Percentiles rank a stretch among this genome's conserved stretches.
Conservation (phyloP, 35 echinoderm and acorn worm genomes). For the Chiridota heheva region DNA sequence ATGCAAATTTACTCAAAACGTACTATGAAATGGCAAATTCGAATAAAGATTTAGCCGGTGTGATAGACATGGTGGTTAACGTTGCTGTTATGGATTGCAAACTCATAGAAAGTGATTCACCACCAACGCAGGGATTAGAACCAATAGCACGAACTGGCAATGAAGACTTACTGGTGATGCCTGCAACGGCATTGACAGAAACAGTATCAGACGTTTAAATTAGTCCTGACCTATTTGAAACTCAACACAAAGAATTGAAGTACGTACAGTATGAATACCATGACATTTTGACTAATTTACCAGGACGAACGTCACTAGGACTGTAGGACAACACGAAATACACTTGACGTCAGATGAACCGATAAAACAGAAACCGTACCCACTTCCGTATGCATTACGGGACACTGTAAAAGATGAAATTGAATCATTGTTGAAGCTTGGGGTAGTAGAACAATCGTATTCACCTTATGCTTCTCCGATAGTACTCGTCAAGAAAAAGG, state of each 20-base stretch:
- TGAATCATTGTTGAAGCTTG: conserved; percentile 43
- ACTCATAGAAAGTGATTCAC: no score
- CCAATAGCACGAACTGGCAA: no score
- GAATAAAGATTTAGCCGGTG: no score
- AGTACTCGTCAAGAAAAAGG: conserved; percentile 59
- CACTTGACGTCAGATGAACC: conserved; percentile 25
- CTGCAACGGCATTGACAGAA: background rate
- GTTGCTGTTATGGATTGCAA: no score
- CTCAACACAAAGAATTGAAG: background rate
- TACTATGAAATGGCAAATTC: background rate
- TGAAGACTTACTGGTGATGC: no score
- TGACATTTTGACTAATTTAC: conserved; percentile 45
- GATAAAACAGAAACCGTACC: conserved; percentile 47
- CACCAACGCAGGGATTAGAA: no score
- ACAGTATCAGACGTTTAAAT: background rate
- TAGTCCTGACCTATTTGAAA: background rate
- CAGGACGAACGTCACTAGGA: conserved; percentile 31
- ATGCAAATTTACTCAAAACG: background rate
- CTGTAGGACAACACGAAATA: conserved; percentile 24
- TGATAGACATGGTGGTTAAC: no score
- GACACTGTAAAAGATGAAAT: conserved; percentile 45
- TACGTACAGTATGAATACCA: conserved; percentile 4
- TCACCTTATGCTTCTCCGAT: conserved; percentile 62
- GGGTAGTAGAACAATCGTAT: conserved; percentile 39
- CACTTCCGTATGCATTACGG: conserved; percentile 36